A percentile compares a stretch with the other conserved stretches of the same genome.
phyloP scores from a whole-genome alignment of 2,113 vertebrate species.

The Varanus komodoensis region DNA sequence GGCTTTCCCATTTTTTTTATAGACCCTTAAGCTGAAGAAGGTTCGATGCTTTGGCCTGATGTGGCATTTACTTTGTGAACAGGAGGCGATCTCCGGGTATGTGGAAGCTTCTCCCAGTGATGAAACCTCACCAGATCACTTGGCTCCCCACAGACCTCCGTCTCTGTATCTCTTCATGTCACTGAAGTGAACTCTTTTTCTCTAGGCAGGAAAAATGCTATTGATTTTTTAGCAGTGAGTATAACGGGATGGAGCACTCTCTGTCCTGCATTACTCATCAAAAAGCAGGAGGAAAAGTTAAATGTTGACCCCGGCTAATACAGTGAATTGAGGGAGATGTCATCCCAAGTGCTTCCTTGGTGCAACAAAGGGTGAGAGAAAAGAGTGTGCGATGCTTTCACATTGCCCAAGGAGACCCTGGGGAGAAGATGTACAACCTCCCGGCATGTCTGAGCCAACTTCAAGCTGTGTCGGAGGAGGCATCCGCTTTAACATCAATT shows the following conservation, averaged over 20 bases:
- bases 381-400: neutral
- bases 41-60: too few relatives aligned
- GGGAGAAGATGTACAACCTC: conserved; percentile 10
- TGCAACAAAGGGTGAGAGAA: neutral
- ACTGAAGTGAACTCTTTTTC: neutral
- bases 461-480: neutral
- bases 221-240: neutral
- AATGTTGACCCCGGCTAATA: neutral
- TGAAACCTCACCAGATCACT: too few relatives aligned
- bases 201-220: neutral
- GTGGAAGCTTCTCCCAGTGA: too few relatives aligned
- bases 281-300: neutral
- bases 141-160: neutral
- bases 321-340: neutral
- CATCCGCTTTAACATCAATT: accelerated
- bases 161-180: neutral
- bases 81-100: too few relatives aligned
- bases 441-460: neutral
- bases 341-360: neutral
- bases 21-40: too few relatives aligned
- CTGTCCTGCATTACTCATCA: neutral
- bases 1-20: too few relatives aligned
- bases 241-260: neutral
- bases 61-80: too few relatives aligned
- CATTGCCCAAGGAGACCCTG: conserved; percentile 6